These are phyloP conservation scores for Diogma glabrata DNA, from an alignment of 2,888 invertebrate species.

Conservation along the genomic window DNA sequence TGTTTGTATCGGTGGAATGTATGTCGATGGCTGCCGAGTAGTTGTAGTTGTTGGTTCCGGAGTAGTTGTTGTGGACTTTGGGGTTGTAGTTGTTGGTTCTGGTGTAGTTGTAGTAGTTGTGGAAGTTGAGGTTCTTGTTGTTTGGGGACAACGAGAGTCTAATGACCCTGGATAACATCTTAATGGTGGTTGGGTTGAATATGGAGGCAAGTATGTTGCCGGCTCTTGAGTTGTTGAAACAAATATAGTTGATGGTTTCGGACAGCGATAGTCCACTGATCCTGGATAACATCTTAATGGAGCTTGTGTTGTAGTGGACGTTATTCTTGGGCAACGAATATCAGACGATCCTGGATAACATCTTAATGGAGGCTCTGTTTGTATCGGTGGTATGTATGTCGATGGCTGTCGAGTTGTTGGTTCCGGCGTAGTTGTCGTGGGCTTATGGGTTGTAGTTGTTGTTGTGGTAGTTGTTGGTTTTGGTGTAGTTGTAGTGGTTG, in stretches of 20 bases:
- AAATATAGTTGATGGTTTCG: constrained; percentile 23
- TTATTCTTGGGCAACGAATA: constrained; percentile 25
- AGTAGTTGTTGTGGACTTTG: constrained; percentile 16
- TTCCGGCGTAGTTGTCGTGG: too few relatives aligned
- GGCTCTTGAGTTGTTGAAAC: constrained; percentile 20
- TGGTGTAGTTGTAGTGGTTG: constrained; percentile 19
- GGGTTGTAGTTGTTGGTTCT: constrained; percentile 22
- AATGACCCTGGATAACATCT: constrained; percentile 34
- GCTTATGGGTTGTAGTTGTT: too few relatives aligned
- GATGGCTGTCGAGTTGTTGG: constrained; percentile 21
- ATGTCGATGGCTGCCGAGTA: too few relatives aligned
- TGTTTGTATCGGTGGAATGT: too few relatives aligned
- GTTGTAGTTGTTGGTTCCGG: too few relatives aligned
- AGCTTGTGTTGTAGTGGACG: constrained; percentile 18
- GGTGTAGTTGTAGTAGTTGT: constrained; percentile 15
- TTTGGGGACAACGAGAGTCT: constrained; percentile 30
- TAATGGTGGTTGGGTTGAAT: constrained; percentile 23
- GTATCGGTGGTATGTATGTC: constrained; percentile 14
- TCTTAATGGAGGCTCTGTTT: constrained; percentile 23
- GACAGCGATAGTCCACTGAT: constrained; percentile 29
- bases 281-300: constrained; percentile 25
- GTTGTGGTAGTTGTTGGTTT: constrained; percentile 5
- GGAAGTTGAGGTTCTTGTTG: too few relatives aligned
- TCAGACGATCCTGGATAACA: constrained; percentile 27
- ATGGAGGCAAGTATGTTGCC: constrained; percentile 18